A percentile compares a stretch with the other conserved stretches of the same genome.
Evolutionary conservation across 1,140 invertebrate genomes (phyloP).

Genomic region (Doryteuthis pealeii): DNA sequence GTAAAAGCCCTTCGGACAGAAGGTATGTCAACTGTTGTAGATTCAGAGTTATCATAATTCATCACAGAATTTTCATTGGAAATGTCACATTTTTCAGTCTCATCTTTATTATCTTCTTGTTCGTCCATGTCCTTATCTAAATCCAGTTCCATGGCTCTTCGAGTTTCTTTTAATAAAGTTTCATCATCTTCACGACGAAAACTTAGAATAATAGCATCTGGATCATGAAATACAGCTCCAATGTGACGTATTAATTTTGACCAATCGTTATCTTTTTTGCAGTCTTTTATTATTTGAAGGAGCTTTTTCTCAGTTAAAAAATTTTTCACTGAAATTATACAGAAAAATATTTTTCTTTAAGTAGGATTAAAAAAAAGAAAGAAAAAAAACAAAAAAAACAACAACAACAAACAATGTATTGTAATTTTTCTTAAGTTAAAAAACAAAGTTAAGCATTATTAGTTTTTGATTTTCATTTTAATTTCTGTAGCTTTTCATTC

Average conservation of each 20-base stretch:
- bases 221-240: constrained; percentile 73
- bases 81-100: constrained; percentile 8
- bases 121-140: constrained; percentile 68
- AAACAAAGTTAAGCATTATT: no score
- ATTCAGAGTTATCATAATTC: constrained; percentile 4
- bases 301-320: constrained; percentile 70
- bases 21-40: constrained; percentile 57
- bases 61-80: constrained; percentile 1
- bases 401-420: no score
- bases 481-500: no score
- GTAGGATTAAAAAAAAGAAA: not conserved
- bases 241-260: constrained; percentile 70
- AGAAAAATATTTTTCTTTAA: constrained; percentile 1
- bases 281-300: constrained; percentile 68
- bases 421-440: no score
- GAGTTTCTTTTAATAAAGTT: constrained; percentile 69
- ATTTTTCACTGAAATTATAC: constrained; percentile 31
- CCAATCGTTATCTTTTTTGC: constrained; percentile 68
- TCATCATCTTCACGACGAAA: constrained; percentile 61
- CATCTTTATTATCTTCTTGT: constrained; percentile 22
- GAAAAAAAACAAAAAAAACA: not conserved
- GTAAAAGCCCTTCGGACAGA: constrained; percentile 70
- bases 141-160: constrained; percentile 72
- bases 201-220: constrained; percentile 72
- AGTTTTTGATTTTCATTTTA: no score